A percentile compares a stretch with the other conserved stretches of the same genome.
phyloP scores from a whole-genome alignment of 2,888 invertebrate genomes.

The Hecatera dysodea region DNA sequence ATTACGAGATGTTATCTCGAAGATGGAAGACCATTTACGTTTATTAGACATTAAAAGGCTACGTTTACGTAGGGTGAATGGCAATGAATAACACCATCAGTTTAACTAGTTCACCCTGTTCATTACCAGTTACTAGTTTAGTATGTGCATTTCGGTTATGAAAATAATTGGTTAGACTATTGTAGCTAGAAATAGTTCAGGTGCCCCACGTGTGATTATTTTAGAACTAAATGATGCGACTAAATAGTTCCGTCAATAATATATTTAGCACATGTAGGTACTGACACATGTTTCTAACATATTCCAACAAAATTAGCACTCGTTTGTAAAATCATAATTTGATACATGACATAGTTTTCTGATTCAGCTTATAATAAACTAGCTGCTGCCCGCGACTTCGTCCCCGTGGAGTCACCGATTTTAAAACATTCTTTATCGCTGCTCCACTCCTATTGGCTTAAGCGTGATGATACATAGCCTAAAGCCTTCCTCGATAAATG shows the following conservation, averaged over 20 bases:
- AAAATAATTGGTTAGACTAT: slow-evolving; percentile 48
- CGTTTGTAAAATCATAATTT: slow-evolving; percentile 11
- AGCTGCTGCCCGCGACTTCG: too few relatives aligned
- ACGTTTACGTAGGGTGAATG: slow-evolving; percentile 52
- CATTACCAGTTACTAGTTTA: slow-evolving; percentile 41
- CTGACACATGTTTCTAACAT: slow-evolving; percentile 1
- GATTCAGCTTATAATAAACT: too few relatives aligned
- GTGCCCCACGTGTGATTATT: slow-evolving; percentile 12
- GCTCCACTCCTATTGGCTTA: too few relatives aligned
- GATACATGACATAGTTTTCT: slow-evolving; percentile 5
- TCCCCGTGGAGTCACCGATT: too few relatives aligned
- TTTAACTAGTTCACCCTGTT: slow-evolving; percentile 61
- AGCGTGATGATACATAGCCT: too few relatives aligned
- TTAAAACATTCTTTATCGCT: too few relatives aligned
- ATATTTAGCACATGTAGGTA: slow-evolving; percentile 7
- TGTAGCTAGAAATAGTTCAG: slow-evolving; percentile 25
- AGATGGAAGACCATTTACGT: slow-evolving; percentile 65
- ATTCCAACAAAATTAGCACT: slow-evolving; percentile 21
- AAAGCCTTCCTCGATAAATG: too few relatives aligned
- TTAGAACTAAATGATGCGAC: slow-evolving; percentile 7
- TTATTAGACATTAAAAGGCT: slow-evolving; percentile 64
- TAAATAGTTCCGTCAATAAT: slow-evolving; percentile 13
- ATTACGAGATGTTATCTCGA: slow-evolving; percentile 70
- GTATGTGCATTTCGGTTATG: slow-evolving; percentile 21
- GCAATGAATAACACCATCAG: slow-evolving; percentile 61